Evolutionary conservation across 2,113 vertebrate species (phyloP), one percentile per base, ranked within the genome.

Genomic region (Melanocharis versteri): DNA sequence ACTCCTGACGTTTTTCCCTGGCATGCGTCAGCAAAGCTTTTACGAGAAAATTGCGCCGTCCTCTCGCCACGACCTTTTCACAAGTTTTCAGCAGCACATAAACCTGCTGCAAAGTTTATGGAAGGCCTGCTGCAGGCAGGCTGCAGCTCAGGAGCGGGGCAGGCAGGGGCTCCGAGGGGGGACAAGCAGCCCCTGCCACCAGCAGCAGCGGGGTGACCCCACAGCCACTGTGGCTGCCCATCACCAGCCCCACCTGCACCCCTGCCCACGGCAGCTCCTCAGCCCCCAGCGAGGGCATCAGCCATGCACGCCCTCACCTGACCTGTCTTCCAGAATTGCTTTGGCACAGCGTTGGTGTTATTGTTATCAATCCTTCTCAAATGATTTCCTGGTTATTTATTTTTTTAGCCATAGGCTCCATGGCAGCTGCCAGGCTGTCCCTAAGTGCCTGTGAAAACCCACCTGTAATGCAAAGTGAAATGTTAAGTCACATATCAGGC

Each of bases 71-170:
- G 5, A 93, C 75, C 57, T 96, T 80, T 78, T 65, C 17, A 3
- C 39, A 20, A 71, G 83, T 87, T 96, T 94, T 89, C 95, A 97
- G 90, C 97, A 96, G 93, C 95, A 89, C 92, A 73, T 81, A 93
- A 97, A 97, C n/a, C 30, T 58, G 48, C 82, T 45, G 13, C 82
- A 69, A 80, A 54, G 84, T 60, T 96, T 93, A 68, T 70, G 50
- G 24, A 7, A 51, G 51, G 47, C 30, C 64, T 57, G 26, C 1
- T 28, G 40, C 64, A 69, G 37, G 24, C 58, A n/a, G 39, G 58
- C 48, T 56, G 7, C 68, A 44, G 72, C 72, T 48, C 61, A 35
- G 78, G 35, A 37, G 7, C 0, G 0, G 20, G 50, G 31, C 66
- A 68, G 50, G 33, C 15, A 57, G 70, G 18, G 28, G 22, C 23